Conservation (phyloP, 2,888 invertebrate species). For the Syrista parreyssii region DNA sequence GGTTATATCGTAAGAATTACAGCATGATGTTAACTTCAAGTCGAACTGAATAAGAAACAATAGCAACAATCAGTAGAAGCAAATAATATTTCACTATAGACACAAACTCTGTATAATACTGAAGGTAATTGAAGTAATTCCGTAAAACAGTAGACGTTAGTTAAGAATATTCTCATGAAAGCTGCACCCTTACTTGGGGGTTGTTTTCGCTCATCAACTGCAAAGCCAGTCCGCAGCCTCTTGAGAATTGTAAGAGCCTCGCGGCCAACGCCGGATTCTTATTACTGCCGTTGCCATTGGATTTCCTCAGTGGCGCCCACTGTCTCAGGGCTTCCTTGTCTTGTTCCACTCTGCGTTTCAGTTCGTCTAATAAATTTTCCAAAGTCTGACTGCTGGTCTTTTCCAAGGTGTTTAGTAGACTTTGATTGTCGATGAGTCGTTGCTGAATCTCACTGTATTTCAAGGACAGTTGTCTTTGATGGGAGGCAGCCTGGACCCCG, state of each 20-base stretch:
- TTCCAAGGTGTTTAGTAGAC: conserved; percentile 85
- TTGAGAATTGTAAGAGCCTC: conserved; percentile 78
- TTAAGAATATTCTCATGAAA: not conserved
- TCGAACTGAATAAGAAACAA: not conserved
- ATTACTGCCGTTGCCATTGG: conserved; percentile 37
- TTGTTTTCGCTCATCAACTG: conserved; percentile 75
- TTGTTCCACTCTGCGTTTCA: conserved; percentile 86
- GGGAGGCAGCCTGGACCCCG: conserved; percentile 72
- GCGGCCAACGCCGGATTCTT: conserved; percentile 69
- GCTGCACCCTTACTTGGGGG: not conserved
- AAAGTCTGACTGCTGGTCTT: conserved; percentile 75
- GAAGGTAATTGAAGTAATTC: not conserved
- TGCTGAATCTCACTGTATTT: conserved; percentile 89
- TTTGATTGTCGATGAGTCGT: conserved; percentile 91
- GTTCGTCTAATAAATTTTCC: conserved; percentile 79
- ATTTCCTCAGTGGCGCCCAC: conserved; percentile 71
- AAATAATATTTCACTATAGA: not conserved
- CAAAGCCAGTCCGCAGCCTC: conserved; percentile 80
- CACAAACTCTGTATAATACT: not conserved
- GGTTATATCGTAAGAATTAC: not conserved
- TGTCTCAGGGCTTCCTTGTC: conserved; percentile 88
- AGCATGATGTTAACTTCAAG: not conserved
- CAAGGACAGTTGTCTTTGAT: conserved; percentile 87
- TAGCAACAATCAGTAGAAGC: not conserved
- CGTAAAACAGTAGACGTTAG: not conserved